These are phyloP conservation scores for Tupiocoris notatus DNA, from an alignment of 2,888 invertebrate species.

Conservation along the genomic window DNA sequence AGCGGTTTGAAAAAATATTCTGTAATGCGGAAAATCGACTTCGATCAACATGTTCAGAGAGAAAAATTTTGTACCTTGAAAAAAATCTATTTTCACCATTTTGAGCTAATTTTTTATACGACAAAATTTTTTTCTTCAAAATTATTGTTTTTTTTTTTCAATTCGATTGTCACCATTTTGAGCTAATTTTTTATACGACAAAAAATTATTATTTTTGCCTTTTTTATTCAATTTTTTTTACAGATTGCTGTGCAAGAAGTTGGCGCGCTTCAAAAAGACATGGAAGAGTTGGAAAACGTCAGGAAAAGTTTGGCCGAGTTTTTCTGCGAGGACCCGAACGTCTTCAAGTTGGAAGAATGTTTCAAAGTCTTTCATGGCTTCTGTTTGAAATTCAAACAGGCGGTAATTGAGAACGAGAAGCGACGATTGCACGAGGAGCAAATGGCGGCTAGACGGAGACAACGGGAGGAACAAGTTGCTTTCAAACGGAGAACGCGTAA, in stretches of 20 bases:
- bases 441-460: conserved; percentile 71
- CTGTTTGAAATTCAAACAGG: conserved; percentile 81
- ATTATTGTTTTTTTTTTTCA: background rate
- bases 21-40: no score
- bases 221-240: background rate
- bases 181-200: background rate
- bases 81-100: no score
- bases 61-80: no score
- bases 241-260: conserved; percentile 79
- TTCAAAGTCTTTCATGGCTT: conserved; percentile 86
- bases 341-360: conserved; percentile 92
- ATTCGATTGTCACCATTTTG: no score
- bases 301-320: conserved; percentile 81
- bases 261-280: conserved; percentile 70
- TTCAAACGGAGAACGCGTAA: no score
- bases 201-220: background rate
- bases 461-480: conserved; percentile 71
- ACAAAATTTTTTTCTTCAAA: no score
- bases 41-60: no score
- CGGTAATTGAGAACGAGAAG: conserved; percentile 80
- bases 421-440: conserved; percentile 82
- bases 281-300: conserved; percentile 78
- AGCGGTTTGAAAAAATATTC: no score
- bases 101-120: background rate
- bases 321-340: conserved; percentile 87